phyloP scores from a whole-genome alignment of 2,113 vertebrate genomes.

The Theristicus caerulescens region DNA sequence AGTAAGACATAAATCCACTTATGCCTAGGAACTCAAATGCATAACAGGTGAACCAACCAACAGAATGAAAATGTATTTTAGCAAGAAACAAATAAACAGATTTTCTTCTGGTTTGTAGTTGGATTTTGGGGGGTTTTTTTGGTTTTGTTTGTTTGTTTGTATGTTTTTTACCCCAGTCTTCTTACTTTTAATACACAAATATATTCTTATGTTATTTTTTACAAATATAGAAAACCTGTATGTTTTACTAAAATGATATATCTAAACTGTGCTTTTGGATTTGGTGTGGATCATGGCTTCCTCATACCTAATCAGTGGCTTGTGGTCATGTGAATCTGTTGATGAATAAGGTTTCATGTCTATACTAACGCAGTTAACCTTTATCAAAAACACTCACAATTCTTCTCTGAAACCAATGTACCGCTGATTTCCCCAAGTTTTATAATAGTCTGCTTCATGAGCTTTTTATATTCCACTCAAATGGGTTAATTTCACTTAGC shows the following conservation, averaged over 20 bases:
- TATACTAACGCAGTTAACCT: background rate
- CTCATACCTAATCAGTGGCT: background rate
- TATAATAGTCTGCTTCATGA: background rate
- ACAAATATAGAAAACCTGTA: background rate
- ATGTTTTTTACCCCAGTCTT: background rate
- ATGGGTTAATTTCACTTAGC: background rate
- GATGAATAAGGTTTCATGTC: background rate
- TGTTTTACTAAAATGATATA: background rate
- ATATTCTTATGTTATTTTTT: background rate
- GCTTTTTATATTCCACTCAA: background rate
- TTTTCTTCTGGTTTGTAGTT: background rate
- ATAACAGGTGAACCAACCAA: background rate
- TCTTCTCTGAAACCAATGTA: background rate
- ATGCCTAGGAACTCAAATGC: background rate
- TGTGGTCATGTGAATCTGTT: background rate
- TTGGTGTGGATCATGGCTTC: background rate
- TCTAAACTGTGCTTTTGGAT: rapidly evolving
- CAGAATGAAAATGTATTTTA: background rate
- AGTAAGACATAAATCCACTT: background rate
- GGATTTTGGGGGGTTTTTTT: too few species aligned
- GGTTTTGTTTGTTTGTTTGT: too few species aligned
- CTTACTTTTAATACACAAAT: background rate
- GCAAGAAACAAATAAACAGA: background rate
- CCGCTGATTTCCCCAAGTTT: background rate
- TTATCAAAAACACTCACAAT: background rate